A percentile compares a stretch with the other conserved stretches of the same genome.
Conservation (phyloP, 2,888 invertebrate species). For the Silvanus unidentatus region DNA sequence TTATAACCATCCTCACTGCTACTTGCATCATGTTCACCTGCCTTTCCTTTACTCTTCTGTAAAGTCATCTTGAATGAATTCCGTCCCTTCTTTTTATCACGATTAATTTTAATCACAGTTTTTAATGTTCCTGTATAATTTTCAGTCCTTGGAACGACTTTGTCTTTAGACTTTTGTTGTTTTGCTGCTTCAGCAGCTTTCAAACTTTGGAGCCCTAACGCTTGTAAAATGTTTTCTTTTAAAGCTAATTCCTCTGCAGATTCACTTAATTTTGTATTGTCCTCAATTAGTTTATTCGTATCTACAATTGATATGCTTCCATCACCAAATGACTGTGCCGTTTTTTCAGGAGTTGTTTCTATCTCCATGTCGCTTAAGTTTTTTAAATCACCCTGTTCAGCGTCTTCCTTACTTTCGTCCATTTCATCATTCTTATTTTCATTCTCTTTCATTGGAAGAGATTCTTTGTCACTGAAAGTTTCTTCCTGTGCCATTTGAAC, state of each 20-base stretch:
- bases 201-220: slow-evolving; percentile 68
- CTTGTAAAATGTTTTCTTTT: slow-evolving; percentile 69
- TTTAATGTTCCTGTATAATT: slow-evolving; percentile 75
- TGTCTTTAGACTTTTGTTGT: slow-evolving; percentile 26
- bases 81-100: slow-evolving; percentile 57
- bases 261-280: slow-evolving; percentile 12
- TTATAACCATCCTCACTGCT: slow-evolving; percentile 52
- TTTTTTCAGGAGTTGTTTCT: neutral
- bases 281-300: neutral
- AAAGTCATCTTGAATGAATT: slow-evolving; percentile 74
- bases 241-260: slow-evolving; percentile 32
- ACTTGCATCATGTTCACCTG: slow-evolving; percentile 18
- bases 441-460: neutral
- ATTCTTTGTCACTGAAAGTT: neutral
- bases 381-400: neutral
- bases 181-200: slow-evolving; percentile 67
- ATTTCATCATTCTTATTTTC: neutral
- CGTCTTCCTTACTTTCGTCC: neutral
- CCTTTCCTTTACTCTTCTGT: slow-evolving; percentile 58
- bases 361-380: neutral
- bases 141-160: slow-evolving; percentile 24
- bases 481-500: too few species aligned
- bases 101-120: slow-evolving; percentile 74
- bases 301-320: slow-evolving; percentile 1
- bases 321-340: neutral